These are phyloP conservation scores for Alcis repandata DNA, from an alignment of 2,888 invertebrate species.

Conservation along the genomic window DNA sequence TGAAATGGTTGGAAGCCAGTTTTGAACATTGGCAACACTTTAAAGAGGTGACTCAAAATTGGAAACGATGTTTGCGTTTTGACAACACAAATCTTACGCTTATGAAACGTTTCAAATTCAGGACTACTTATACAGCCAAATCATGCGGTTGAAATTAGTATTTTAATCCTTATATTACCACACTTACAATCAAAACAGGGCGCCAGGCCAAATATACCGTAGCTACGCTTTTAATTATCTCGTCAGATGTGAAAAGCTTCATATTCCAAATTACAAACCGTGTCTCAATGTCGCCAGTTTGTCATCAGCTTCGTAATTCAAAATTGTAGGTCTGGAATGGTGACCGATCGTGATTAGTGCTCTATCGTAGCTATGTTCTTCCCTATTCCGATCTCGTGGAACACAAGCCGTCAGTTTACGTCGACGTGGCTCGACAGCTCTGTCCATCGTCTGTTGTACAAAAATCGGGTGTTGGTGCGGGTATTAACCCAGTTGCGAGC, in stretches of 20 bases:
- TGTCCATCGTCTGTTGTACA: slow-evolving; percentile 55
- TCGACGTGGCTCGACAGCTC: slow-evolving; percentile 27
- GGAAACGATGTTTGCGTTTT: slow-evolving; percentile 21
- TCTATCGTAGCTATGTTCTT: neutral
- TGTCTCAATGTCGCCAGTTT: no score
- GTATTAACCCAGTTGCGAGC: slow-evolving; percentile 73
- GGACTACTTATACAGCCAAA: neutral
- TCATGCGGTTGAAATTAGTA: slow-evolving; percentile 9
- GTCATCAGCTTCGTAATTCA: neutral
- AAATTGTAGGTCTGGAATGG: neutral
- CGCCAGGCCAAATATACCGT: neutral
- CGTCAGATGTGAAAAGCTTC: no score
- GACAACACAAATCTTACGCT: slow-evolving; percentile 6
- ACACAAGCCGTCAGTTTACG: slow-evolving; percentile 16
- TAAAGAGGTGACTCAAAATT: slow-evolving; percentile 22
- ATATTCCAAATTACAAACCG: no score
- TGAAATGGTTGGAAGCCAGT: slow-evolving; percentile 7
- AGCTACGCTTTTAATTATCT: no score
- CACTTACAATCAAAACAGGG: neutral
- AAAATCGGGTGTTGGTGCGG: slow-evolving; percentile 57
- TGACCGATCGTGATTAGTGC: neutral
- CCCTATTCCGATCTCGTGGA: neutral
- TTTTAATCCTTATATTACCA: slow-evolving; percentile 7
- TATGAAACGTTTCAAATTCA: slow-evolving; percentile 5
- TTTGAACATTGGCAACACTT: slow-evolving; percentile 28